Evolutionary conservation across 2,888 invertebrate species (phyloP).

Genomic region (Drepana falcataria): DNA sequence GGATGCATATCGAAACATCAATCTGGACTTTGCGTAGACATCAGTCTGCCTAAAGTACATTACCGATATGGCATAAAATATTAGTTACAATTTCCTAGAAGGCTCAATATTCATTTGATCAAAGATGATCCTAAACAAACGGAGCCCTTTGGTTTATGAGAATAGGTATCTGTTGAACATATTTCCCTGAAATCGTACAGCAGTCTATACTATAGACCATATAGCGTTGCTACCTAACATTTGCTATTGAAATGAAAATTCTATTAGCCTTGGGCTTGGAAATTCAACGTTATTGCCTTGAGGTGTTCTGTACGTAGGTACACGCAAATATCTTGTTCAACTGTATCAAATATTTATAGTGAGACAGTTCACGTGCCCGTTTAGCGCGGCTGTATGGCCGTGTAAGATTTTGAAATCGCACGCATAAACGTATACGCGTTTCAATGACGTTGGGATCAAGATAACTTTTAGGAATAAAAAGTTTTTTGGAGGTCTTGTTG

Average conservation of each 20-base stretch:
- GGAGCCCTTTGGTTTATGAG: not conserved
- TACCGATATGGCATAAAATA: too few relatives aligned
- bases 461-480: too few relatives aligned
- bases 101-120: not conserved
- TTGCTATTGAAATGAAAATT: constrained; percentile 53
- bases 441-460: not conserved
- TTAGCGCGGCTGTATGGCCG: constrained; percentile 34
- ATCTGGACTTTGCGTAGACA: too few relatives aligned
- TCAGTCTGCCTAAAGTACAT: too few relatives aligned
- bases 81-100: not conserved
- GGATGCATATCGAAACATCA: too few relatives aligned
- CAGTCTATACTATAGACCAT: not conserved
- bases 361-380: constrained; percentile 41
- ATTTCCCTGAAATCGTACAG: not conserved
- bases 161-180: not conserved
- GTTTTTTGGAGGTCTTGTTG: too few relatives aligned
- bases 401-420: constrained; percentile 40
- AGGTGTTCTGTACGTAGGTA: constrained; percentile 22
- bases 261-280: constrained; percentile 42
- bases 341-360: constrained; percentile 67
- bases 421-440: constrained; percentile 19
- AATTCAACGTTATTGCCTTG: constrained; percentile 43
- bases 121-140: not conserved
- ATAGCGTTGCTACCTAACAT: constrained; percentile 9
- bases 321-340: constrained; percentile 51